Conservation (phyloP, 2,888 invertebrate species). For the Zeuzera pyrina region DNA sequence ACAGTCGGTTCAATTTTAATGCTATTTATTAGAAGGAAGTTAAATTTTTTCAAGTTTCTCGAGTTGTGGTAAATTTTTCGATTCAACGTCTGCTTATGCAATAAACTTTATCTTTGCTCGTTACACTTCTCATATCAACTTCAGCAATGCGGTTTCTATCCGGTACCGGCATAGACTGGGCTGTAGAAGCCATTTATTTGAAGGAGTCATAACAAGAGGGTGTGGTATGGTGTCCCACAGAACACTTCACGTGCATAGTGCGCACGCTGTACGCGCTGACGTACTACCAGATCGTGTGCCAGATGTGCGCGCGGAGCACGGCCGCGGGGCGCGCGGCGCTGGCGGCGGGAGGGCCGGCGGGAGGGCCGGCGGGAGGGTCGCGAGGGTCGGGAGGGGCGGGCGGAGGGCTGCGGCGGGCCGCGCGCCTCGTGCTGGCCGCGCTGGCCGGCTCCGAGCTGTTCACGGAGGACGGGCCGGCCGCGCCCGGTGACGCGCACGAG, state of each 20-base stretch:
- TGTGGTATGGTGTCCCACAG: too few species aligned
- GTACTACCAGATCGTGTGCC: constrained; percentile 90
- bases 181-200: too few species aligned
- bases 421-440: constrained; percentile 35
- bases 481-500: constrained; percentile 26
- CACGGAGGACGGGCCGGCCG: constrained; percentile 70
- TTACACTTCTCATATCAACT: too few species aligned
- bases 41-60: too few species aligned
- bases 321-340: constrained; percentile 75
- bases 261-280: constrained; percentile 90
- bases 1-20: too few species aligned
- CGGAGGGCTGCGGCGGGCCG: constrained; percentile 28
- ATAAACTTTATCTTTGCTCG: too few species aligned
- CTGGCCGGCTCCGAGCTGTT: constrained; percentile 70
- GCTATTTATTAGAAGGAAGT: too few species aligned
- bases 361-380: constrained; percentile 9
- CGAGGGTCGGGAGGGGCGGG: constrained; percentile 19
- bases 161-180: too few species aligned
- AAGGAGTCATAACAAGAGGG: too few species aligned
- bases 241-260: constrained; percentile 90
- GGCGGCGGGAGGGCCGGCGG: constrained; percentile 15
- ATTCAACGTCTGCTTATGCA: too few species aligned
- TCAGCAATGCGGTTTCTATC: too few species aligned
- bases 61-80: too few species aligned
- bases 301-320: constrained; percentile 80